A percentile compares a stretch with the other conserved stretches of the same genome.
Evolutionary conservation across 1,140 invertebrate genomes (phyloP).

Genomic region (Rhynchophorus ferrugineus): DNA sequence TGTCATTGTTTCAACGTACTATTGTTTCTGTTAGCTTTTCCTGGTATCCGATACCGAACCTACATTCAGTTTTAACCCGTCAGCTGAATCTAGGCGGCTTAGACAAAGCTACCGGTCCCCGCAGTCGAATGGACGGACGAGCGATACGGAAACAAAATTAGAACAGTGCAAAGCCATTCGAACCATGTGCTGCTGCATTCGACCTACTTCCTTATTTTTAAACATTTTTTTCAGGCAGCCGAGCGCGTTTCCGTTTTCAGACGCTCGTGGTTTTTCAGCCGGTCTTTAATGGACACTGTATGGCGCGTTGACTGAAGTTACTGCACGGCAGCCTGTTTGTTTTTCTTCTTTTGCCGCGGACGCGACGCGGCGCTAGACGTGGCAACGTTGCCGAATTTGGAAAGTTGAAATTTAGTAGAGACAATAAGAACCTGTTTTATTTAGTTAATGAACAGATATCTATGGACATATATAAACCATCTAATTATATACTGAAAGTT

Average conservation of each 20-base stretch:
- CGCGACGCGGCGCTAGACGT: too few species aligned
- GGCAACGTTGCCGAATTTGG: not conserved
- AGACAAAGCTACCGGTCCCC: too few species aligned
- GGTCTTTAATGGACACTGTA: not conserved
- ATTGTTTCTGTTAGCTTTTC: not conserved
- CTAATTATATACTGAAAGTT: not conserved
- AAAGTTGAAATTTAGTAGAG: not conserved
- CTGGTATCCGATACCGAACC: not conserved
- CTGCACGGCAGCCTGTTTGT: too few species aligned
- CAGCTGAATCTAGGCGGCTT: too few species aligned
- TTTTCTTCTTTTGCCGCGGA: too few species aligned
- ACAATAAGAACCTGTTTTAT: not conserved
- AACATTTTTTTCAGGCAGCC: not conserved
- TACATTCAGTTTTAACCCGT: too few species aligned
- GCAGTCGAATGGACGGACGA: too few species aligned
- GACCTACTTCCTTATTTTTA: not conserved
- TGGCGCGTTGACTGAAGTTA: not conserved
- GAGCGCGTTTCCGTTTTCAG: not conserved
- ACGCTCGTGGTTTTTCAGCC: not conserved
- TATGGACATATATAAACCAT: not conserved
- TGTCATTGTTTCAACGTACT: not conserved
- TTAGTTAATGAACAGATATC: not conserved
- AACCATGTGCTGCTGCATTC: not conserved
- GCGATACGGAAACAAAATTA: not conserved
- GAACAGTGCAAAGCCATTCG: not conserved